These are phyloP conservation scores for Peromyscus maniculatus DNA, from an alignment of 2,113 vertebrate genomes.

Conservation along the genomic window DNA sequence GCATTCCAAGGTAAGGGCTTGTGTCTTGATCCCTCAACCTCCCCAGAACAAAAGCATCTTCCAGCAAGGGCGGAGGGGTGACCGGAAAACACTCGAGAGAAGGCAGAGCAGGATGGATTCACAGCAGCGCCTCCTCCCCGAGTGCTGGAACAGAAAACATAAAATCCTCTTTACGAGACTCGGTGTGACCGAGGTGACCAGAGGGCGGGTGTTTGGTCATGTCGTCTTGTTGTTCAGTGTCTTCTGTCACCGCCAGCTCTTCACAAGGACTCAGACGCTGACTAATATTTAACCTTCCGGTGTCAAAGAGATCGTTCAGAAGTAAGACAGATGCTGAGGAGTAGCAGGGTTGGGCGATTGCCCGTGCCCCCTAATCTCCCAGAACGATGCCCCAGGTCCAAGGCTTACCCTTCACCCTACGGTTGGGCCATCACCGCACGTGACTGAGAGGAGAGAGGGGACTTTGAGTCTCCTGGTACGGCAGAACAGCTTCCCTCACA, in stretches of 20 bases:
- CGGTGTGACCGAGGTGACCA: background rate
- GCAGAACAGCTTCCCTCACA: constrained; percentile 34
- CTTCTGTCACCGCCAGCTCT: constrained; percentile 36
- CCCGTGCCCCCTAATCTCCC: constrained; percentile 5
- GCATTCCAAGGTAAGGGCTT: constrained; percentile 20
- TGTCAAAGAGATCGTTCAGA: constrained; percentile 37
- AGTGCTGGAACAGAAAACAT: background rate
- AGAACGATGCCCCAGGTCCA: constrained; percentile 7
- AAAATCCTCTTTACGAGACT: constrained; percentile 1
- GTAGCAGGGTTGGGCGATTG: background rate
- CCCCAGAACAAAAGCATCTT: constrained; percentile 9
- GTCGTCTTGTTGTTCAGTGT: background rate
- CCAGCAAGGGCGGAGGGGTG: background rate
- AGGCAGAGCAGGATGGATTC: background rate
- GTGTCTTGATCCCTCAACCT: background rate
- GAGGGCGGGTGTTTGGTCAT: background rate
- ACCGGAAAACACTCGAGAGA: background rate
- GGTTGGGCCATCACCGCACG: background rate
- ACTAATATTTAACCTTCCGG: constrained; percentile 69
- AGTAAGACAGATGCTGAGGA: constrained; percentile 56
- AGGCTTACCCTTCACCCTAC: background rate
- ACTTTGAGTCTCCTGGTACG: constrained; percentile 52
- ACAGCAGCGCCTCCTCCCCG: background rate
- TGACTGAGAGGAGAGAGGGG: constrained; percentile 39
- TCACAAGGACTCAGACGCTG: constrained; percentile 39